Evolutionary conservation across 2,888 invertebrate genomes (phyloP), one percentile per base, ranked within the genome.

Genomic region (Lithophane ornitopus): DNA sequence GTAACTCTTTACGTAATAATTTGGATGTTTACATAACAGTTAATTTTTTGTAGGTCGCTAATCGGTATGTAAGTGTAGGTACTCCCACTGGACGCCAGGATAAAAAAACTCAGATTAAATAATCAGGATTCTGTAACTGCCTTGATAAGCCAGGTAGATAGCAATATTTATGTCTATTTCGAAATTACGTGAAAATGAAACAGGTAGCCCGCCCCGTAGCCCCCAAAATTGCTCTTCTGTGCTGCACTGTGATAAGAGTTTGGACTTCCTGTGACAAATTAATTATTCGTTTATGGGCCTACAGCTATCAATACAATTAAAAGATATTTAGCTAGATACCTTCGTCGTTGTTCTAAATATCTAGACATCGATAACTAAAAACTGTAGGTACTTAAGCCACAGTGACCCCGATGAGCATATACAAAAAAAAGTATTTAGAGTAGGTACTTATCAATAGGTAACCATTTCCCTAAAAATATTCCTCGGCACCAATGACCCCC

Each of bases 1-100:
- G 90, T 89, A 56, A 54, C 6, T 22, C 61, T 59, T 12, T 16
- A 52, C 28, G 16, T 34, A 16, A 3, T 54, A 68, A 34, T 34
- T 34, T 34, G 3, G 19, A 14, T 4, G 12, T 26, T n/a, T 49
- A 2, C 46, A 46, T 39, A 58, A 41, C 14, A 19, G 22, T 16
- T 9, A 12, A 26, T 39, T 54, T 14, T 34, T 9, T 66, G 14
- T 67, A 49, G 49, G 11, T n/a, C 34, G 16, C 6, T 34, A 52
- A 11, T 67, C 11, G 22, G 34, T 34, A 34, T 49, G 22, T 66
- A 66, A 28, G 22, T 44, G 26, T 26, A 63, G 19, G 19, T 44
- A 41, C 26, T 66, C 22, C 46, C n/a, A 19, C 12, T 16, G 16
- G n/a, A 16, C 16, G 34, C 28, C 14, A 44, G 12, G 44, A 65